Evolutionary conservation across 2,888 invertebrate species (phyloP).

Genomic region (Scaptomyza flava): DNA sequence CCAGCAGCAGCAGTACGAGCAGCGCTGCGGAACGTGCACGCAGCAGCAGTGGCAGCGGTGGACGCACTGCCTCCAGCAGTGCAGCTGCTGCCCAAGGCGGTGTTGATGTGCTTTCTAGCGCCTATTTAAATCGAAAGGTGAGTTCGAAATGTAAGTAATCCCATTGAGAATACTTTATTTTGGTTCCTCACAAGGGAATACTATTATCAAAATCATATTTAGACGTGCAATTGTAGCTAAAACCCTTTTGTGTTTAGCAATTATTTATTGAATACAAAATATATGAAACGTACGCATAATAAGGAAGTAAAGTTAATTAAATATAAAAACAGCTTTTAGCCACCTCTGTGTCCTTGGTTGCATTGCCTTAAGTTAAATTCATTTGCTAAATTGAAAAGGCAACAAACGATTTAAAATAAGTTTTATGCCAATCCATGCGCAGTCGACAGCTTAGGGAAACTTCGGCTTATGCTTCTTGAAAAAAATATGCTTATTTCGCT

Average conservation of each 20-base stretch:
- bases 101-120: constrained; percentile 65
- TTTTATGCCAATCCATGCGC: too few relatives aligned
- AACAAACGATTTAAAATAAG: too few relatives aligned
- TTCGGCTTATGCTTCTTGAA: background rate
- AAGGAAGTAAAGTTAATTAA: too few relatives aligned
- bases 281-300: too few relatives aligned
- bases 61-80: constrained; percentile 58
- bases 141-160: constrained; percentile 80
- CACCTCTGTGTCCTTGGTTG: too few relatives aligned
- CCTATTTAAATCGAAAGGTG: constrained; percentile 82
- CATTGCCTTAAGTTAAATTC: too few relatives aligned
- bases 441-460: background rate
- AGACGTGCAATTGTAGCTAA: too few relatives aligned
- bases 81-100: constrained; percentile 26
- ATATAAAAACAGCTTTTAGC: too few relatives aligned
- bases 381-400: too few relatives aligned
- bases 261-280: too few relatives aligned
- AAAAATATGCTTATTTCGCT: background rate
- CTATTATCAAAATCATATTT: background rate
- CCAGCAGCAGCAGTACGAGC: constrained; percentile 38
- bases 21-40: constrained; percentile 61
- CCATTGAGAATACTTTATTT: constrained; percentile 38
- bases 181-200: constrained; percentile 5
- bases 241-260: too few relatives aligned
- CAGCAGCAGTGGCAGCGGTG: constrained; percentile 49